A percentile compares a stretch with the other conserved stretches of the same genome.
Evolutionary conservation across 2,113 vertebrate species (phyloP).

Genomic region (Calyptomena viridis): DNA sequence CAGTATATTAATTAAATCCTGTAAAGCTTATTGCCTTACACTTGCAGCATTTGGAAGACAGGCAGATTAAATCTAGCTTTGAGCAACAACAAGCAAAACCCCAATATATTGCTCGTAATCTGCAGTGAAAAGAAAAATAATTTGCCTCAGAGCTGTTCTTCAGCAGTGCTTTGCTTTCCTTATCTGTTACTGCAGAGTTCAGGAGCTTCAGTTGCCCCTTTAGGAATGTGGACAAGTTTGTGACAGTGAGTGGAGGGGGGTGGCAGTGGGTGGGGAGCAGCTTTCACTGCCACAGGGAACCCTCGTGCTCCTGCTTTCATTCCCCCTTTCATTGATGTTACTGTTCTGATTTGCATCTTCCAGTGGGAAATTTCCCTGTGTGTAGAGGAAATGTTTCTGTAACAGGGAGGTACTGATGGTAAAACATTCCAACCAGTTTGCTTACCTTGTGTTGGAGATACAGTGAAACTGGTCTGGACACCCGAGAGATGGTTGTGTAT

Average conservation of each 20-base stretch:
- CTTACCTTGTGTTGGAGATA: background rate
- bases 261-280: background rate
- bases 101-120: background rate
- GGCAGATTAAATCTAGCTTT: conserved; percentile 17
- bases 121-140: background rate
- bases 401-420: background rate
- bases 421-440: background rate
- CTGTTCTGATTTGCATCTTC: background rate
- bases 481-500: background rate
- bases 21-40: background rate
- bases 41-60: background rate
- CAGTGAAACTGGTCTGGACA: background rate
- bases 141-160: background rate
- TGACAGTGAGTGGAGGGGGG: background rate
- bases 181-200: background rate
- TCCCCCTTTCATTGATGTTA: fast-evolving
- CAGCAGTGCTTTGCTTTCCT: background rate
- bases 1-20: background rate
- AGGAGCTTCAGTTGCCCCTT: background rate
- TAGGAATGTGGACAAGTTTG: background rate
- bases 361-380: background rate
- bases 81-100: background rate
- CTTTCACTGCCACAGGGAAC: fast-evolving
- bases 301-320: background rate
- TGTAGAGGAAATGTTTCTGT: background rate